Conservation (phyloP, 1,140 invertebrate genomes). For the Cotesia chilonis region DNA sequence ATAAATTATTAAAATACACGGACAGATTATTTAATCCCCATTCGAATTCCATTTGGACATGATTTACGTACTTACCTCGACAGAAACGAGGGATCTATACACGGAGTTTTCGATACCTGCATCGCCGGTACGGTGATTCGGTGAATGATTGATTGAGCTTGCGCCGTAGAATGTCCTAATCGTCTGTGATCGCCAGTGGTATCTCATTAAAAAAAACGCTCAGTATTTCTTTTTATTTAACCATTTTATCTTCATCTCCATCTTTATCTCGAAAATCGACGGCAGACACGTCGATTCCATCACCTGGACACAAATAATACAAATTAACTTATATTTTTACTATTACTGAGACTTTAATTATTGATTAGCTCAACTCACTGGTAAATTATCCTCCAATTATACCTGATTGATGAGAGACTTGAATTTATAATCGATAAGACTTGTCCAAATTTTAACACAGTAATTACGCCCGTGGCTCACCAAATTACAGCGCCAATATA, state of each 20-base stretch:
- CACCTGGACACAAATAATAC: not conserved
- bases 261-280: conserved; percentile 15
- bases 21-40: not conserved
- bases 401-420: not conserved
- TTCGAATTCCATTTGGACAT: conserved; percentile 14
- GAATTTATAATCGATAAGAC: not conserved
- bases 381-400: not conserved
- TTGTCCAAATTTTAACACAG: conserved; percentile 7
- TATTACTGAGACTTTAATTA: not conserved
- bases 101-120: conserved; percentile 28
- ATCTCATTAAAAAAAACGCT: conserved; percentile 29
- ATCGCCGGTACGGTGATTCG: not conserved
- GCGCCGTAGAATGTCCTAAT: conserved; percentile 25
- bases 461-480: not conserved
- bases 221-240: conserved; percentile 5
- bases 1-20: conserved; percentile 9
- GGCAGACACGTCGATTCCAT: not conserved
- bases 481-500: not conserved
- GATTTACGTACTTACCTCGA: conserved; percentile 20
- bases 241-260: no score
- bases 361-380: not conserved
- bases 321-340: not conserved
- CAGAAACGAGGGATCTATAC: conserved; percentile 20
- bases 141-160: conserved; percentile 24
- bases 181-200: conserved; percentile 24